Evolutionary conservation across 2,113 vertebrate genomes (phyloP).

Genomic region (Pluvianellus socialis): DNA sequence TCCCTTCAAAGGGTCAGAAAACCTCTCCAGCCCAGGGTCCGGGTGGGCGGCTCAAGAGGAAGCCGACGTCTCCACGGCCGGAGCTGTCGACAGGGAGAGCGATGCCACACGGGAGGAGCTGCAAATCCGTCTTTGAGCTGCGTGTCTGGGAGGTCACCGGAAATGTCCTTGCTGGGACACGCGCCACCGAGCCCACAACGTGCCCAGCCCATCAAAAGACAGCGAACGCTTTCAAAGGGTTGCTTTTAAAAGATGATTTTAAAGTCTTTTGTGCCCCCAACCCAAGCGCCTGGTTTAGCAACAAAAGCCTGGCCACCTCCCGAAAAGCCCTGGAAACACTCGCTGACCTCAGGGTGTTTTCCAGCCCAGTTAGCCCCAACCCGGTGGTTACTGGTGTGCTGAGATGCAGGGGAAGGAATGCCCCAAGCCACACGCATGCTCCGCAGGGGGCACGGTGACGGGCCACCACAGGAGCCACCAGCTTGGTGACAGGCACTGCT

Average conservation of each 20-base stretch:
- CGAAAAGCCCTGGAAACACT: not conserved
- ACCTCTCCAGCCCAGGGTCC: too few species aligned
- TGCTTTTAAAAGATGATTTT: not conserved
- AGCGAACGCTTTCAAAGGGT: rapidly evolving
- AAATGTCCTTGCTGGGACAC: not conserved
- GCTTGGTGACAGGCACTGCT: not conserved
- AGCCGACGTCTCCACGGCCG: rapidly evolving
- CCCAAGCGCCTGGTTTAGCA: not conserved
- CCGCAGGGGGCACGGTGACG: rapidly evolving
- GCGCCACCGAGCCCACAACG: not conserved
- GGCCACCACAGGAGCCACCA: too few species aligned
- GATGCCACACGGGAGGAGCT: not conserved
- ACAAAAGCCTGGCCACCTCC: rapidly evolving
- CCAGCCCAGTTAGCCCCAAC: not conserved
- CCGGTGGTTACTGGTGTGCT: not conserved
- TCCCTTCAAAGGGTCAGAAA: not conserved
- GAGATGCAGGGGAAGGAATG: not conserved
- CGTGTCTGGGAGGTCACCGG: rapidly evolving
- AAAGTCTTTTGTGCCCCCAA: not conserved
- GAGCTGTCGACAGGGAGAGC: too few species aligned
- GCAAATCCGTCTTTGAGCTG: not conserved
- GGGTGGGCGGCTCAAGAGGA: not conserved
- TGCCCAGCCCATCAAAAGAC: not conserved
- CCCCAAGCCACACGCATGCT: not conserved
- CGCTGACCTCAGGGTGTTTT: not conserved